Conservation (phyloP, 2,888 invertebrate genomes). For the Nowickia ferox region DNA sequence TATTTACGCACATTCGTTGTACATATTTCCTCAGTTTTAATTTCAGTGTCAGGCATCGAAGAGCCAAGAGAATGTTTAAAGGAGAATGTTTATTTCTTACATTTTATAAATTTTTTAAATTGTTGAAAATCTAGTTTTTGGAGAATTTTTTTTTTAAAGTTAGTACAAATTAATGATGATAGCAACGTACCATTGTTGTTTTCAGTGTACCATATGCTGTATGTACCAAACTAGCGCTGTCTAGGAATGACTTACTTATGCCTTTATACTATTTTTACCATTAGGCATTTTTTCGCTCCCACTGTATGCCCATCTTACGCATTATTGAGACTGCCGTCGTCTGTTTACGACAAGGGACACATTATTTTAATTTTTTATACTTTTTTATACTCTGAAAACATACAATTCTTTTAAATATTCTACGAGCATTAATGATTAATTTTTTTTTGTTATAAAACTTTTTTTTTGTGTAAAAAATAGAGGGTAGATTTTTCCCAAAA, state of each 20-base stretch:
- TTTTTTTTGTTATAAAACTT: conserved; percentile 29
- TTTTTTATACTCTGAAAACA: conserved; percentile 10
- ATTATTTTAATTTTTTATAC: conserved; percentile 79
- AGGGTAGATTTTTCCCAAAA: conserved; percentile 61
- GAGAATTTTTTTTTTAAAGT: too few relatives aligned
- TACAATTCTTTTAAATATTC: conserved; percentile 59
- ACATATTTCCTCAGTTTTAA: neutral
- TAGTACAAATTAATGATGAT: too few relatives aligned
- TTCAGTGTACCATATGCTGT: neutral
- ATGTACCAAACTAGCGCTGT: too few relatives aligned
- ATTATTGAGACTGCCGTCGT: conserved; percentile 63
- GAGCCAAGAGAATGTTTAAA: neutral
- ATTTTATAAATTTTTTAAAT: neutral
- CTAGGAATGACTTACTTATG: too few relatives aligned
- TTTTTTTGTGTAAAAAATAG: conserved; percentile 57
- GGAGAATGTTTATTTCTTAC: neutral
- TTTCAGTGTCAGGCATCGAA: conserved; percentile 15
- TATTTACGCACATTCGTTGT: conserved; percentile 49
- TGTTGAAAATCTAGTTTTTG: conserved; percentile 1
- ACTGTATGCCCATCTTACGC: conserved; percentile 38
- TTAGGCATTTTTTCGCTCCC: neutral
- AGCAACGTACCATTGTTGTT: neutral
- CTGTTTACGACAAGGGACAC: conserved; percentile 82
- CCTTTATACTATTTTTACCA: too few relatives aligned
- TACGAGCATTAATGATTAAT: conserved; percentile 68